Percentiles rank a stretch among this genome's conserved stretches.
These are phyloP conservation scores for Manacus vitellinus DNA, from an alignment of 2,113 vertebrate species.

Conservation along the genomic window DNA sequence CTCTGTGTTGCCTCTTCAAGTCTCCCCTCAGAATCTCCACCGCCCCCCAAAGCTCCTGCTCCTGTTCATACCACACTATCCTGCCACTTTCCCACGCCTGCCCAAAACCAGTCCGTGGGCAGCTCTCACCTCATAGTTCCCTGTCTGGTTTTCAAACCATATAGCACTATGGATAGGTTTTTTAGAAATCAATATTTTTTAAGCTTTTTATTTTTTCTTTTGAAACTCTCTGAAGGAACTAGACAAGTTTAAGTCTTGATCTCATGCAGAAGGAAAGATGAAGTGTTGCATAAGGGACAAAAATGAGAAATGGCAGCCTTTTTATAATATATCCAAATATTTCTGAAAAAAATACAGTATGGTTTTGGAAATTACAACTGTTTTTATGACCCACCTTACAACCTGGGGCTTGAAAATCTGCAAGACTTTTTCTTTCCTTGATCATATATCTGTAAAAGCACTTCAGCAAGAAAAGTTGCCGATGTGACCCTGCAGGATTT, in stretches of 20 bases:
- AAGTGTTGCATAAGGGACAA: background rate
- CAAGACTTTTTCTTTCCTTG: background rate
- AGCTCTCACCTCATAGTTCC: background rate
- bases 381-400: background rate
- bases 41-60: background rate
- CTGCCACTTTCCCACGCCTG: background rate
- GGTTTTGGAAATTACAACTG: background rate
- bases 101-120: accelerated
- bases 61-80: accelerated
- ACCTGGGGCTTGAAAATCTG: background rate
- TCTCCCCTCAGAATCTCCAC: background rate
- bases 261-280: background rate
- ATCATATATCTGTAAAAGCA: background rate
- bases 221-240: background rate
- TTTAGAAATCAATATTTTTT: background rate
- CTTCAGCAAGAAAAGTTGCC: background rate
- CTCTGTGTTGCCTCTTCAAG: background rate
- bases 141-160: background rate
- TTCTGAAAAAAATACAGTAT: background rate
- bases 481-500: background rate
- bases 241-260: background rate
- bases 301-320: background rate
- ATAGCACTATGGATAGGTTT: background rate
- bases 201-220: background rate
- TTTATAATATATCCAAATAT: background rate